These are phyloP conservation scores for Macaca mulatta DNA, from an alignment of 2,113 vertebrate genomes.

Conservation along the genomic window DNA sequence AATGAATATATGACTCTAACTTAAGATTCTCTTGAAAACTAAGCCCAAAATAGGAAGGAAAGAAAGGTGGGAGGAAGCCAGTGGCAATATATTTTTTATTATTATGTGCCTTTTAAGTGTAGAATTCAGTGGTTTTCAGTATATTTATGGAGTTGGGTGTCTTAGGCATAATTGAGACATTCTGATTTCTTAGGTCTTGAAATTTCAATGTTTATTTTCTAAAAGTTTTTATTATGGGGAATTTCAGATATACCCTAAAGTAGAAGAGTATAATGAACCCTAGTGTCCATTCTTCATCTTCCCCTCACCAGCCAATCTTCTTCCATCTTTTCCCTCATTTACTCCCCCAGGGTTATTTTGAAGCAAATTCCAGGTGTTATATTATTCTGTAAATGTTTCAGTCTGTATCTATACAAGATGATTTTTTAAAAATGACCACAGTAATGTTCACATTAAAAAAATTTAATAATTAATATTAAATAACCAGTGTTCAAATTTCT, in stretches of 20 bases:
- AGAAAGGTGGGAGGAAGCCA: background rate
- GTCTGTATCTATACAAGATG: background rate
- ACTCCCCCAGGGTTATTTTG: background rate
- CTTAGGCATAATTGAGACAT: background rate
- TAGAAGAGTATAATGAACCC: background rate
- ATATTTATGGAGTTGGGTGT: background rate
- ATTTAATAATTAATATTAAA: background rate
- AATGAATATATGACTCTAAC: background rate
- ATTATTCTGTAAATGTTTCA: background rate
- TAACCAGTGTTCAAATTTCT: background rate
- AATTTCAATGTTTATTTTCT: background rate
- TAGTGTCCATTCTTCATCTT: rapidly evolving
- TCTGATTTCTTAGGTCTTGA: background rate
- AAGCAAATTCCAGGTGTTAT: background rate
- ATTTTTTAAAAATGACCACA: background rate
- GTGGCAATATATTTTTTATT: background rate
- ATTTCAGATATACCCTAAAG: background rate
- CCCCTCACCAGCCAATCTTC: background rate
- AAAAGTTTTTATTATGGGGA: background rate
- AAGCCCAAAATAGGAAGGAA: background rate
- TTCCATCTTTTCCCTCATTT: background rate
- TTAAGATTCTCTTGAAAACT: conserved; percentile 2
- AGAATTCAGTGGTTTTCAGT: background rate
- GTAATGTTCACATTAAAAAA: background rate
- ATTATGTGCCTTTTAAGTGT: background rate